phyloP scores from a whole-genome alignment of 2,888 invertebrate species.

The Pristionchus entomophagus region DNA sequence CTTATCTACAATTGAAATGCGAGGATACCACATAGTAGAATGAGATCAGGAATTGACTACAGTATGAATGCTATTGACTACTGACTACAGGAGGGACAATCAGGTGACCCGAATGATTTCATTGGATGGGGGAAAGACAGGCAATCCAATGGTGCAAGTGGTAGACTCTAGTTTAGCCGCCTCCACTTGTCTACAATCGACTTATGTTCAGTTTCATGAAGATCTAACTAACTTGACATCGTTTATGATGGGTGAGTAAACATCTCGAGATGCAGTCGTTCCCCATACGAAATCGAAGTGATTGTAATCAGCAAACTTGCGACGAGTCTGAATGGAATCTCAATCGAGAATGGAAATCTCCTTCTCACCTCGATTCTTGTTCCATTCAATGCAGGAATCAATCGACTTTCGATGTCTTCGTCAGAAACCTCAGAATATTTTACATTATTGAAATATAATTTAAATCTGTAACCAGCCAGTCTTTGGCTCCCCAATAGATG shows the following conservation, averaged over 20 bases:
- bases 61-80: background rate
- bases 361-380: conserved; percentile 5
- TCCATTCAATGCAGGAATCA: conserved; percentile 41
- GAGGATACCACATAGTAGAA: conserved; percentile 4
- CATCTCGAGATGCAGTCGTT: conserved; percentile 33
- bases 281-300: conserved; percentile 54
- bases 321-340: background rate
- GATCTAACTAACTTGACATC: background rate
- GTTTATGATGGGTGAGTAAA: conserved; percentile 47
- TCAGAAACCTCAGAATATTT: conserved; percentile 8
- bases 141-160: background rate
- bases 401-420: conserved; percentile 47
- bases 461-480: conserved; percentile 31
- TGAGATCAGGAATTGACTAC: conserved; percentile 23
- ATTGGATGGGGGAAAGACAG: background rate
- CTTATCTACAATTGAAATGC: background rate
- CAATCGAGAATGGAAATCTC: background rate
- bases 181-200: background rate
- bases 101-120: background rate
- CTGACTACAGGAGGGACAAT: background rate
- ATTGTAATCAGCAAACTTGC: conserved; percentile 50
- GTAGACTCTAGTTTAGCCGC: background rate
- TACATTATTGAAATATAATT: background rate
- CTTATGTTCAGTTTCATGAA: background rate
- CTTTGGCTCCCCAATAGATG: conserved; percentile 43